phyloP scores from a whole-genome alignment of 2,113 vertebrate genomes.

The Micronycteris hirsuta region DNA sequence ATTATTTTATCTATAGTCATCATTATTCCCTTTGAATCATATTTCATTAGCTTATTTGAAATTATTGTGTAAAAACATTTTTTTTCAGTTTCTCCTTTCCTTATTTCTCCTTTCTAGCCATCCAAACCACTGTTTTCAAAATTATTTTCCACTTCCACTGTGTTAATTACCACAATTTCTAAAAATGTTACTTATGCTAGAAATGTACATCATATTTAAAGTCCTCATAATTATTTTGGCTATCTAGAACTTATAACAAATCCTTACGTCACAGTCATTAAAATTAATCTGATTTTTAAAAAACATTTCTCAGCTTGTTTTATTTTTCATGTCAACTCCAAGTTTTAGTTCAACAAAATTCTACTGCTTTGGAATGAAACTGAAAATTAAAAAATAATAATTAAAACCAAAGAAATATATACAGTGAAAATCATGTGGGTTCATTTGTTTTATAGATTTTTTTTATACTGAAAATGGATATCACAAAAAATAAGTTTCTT shows the following conservation, averaged over 20 bases:
- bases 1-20: neutral
- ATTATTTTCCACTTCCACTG: neutral
- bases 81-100: constrained; percentile 36
- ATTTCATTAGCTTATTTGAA: constrained; percentile 1
- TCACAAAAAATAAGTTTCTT: neutral
- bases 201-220: neutral
- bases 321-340: constrained; percentile 41
- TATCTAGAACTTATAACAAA: constrained; percentile 4
- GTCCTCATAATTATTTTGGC: neutral
- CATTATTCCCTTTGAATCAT: neutral
- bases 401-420: neutral
- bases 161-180: neutral
- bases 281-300: constrained; percentile 36
- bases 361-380: constrained; percentile 31
- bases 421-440: neutral
- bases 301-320: constrained; percentile 35
- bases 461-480: neutral
- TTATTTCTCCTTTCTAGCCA: constrained; percentile 38
- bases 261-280: neutral
- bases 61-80: neutral
- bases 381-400: neutral
- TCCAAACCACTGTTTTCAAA: neutral
- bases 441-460: neutral
- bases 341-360: constrained; percentile 66
- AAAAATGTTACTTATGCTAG: neutral